These are phyloP conservation scores for Heterotilapia buettikoferi DNA, from an alignment of 2,113 vertebrate genomes.

Conservation along the genomic window DNA sequence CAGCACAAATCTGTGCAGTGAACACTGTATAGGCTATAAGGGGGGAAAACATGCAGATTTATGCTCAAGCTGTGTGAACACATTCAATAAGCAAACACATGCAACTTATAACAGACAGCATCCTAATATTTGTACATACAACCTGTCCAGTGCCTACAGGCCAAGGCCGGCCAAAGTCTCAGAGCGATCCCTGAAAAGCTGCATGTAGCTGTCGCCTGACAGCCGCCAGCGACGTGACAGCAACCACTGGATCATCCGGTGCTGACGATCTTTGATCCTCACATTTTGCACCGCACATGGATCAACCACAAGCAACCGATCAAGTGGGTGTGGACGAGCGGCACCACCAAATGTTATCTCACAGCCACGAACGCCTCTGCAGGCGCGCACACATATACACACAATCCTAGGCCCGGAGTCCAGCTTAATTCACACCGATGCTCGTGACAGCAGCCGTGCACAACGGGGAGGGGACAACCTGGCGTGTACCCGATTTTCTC, in stretches of 20 bases:
- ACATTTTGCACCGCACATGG: conserved; percentile 45
- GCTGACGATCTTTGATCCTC: background rate
- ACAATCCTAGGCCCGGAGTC: background rate
- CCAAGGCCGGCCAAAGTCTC: conserved; percentile 14
- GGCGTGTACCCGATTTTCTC: conserved; percentile 8
- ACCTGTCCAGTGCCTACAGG: conserved; percentile 12
- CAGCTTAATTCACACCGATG: background rate
- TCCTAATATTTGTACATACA: background rate
- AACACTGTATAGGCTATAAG: background rate
- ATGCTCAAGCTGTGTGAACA: background rate
- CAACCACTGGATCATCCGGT: background rate
- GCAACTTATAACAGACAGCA: background rate
- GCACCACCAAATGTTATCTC: conserved; percentile 24
- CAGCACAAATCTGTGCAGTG: background rate
- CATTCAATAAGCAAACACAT: background rate
- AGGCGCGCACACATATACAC: background rate
- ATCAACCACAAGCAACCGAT: conserved; percentile 34
- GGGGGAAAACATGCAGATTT: background rate
- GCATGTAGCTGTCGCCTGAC: background rate
- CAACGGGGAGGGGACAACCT: conserved; percentile 8
- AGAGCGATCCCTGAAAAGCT: background rate
- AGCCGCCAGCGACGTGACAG: background rate
- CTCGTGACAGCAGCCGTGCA: background rate
- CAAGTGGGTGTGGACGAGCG: conserved; percentile 63
- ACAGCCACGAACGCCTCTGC: background rate